Percentiles rank a stretch among this genome's conserved stretches.
phyloP scores from a whole-genome alignment of 1,140 invertebrate species.

The Whitmania pigra region DNA sequence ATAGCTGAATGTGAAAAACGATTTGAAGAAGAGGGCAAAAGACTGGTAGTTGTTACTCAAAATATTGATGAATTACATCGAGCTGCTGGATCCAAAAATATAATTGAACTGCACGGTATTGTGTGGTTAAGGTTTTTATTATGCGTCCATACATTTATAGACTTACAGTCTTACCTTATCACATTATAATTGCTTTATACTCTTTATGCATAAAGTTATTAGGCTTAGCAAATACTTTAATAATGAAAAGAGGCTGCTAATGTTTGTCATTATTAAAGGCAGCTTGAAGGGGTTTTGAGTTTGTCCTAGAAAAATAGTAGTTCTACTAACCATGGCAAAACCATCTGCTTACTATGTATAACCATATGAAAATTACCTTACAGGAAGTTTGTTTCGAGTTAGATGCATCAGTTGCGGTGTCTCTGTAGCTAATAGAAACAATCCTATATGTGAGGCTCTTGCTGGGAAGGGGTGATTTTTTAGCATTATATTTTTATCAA shows the following conservation, averaged over 20 bases:
- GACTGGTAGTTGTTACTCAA: constrained; percentile 43
- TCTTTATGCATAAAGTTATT: too few relatives aligned
- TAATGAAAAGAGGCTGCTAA: too few relatives aligned
- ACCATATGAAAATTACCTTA: constrained; percentile 10
- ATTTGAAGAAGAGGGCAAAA: constrained; percentile 48
- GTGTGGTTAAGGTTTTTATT: neutral
- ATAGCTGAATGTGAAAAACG: constrained; percentile 63
- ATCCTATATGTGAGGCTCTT: constrained; percentile 66
- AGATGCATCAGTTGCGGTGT: constrained; percentile 63
- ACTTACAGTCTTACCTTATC: too few relatives aligned
- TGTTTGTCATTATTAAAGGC: too few relatives aligned
- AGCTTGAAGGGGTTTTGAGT: too few relatives aligned
- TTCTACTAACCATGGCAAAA: too few relatives aligned
- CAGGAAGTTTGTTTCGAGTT: constrained; percentile 62
- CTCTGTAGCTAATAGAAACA: constrained; percentile 56
- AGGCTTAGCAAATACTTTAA: too few relatives aligned
- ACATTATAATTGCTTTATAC: too few relatives aligned
- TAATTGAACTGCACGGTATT: constrained; percentile 41
- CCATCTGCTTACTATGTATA: too few relatives aligned
- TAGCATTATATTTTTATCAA: neutral
- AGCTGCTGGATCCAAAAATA: constrained; percentile 37
- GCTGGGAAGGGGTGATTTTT: constrained; percentile 48
- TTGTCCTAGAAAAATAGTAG: too few relatives aligned
- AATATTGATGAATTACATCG: constrained; percentile 43
- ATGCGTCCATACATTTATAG: neutral